A percentile compares a stretch with the other conserved stretches of the same genome.
Conservation (phyloP, 2,113 vertebrate genomes). For the Megalops atlanticus region DNA sequence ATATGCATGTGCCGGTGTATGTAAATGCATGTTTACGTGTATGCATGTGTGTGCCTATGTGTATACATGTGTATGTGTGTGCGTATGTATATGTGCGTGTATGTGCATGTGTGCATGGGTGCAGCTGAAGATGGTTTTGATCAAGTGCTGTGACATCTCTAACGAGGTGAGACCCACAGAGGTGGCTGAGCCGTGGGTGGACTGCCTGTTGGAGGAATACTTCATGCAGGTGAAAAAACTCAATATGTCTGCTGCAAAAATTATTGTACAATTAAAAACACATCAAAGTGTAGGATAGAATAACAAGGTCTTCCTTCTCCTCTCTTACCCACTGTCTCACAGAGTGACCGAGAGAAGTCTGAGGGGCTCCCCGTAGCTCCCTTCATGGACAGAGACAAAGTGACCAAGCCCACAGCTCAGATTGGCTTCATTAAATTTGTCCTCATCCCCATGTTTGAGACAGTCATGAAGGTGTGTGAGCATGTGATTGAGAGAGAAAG, state of each 20-base stretch:
- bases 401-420: constrained; percentile 94
- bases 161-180: constrained; percentile 94
- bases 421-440: constrained; percentile 90
- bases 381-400: constrained; percentile 98
- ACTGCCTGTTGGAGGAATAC: constrained; percentile 93
- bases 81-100: neutral
- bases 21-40: neutral
- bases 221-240: constrained; percentile 88
- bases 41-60: neutral
- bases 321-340: constrained; percentile 5
- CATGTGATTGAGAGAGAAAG: neutral
- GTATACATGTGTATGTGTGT: neutral
- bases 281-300: neutral
- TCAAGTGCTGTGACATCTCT: constrained; percentile 98
- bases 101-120: constrained; percentile 37
- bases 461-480: constrained; percentile 74
- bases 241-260: neutral
- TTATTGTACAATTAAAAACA: no score
- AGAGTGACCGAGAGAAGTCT: constrained; percentile 94
- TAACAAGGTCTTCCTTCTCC: neutral
- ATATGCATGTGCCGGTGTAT: neutral
- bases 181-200: constrained; percentile 95
- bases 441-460: constrained; percentile 83
- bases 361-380: constrained; percentile 96
- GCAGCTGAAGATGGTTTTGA: constrained; percentile 95